phyloP scores from a whole-genome alignment of 92 coral and sea anemone genomes.

The Actinostola sp. region DNA sequence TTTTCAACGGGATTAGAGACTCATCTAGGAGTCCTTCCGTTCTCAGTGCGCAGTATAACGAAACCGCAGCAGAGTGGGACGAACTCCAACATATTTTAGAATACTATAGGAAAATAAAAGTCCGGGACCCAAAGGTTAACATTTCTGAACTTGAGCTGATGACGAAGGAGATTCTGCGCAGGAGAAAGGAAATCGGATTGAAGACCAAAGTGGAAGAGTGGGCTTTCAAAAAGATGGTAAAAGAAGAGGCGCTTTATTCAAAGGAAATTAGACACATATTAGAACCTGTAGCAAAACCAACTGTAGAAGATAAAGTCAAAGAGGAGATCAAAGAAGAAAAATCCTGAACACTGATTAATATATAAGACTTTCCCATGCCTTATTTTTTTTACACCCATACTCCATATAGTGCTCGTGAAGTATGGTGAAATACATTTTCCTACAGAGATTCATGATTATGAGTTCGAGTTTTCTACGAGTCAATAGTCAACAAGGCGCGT shows the following conservation, averaged over 20 bases:
- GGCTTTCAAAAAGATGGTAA: conserved; percentile 29
- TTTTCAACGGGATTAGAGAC: conserved; percentile 29
- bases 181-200: conserved; percentile 40
- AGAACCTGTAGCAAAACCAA: background rate
- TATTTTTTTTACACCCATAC: background rate
- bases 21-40: conserved; percentile 40
- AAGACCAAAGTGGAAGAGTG: conserved; percentile 41
- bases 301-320: background rate
- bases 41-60: conserved; percentile 29
- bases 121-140: conserved; percentile 34
- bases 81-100: conserved; percentile 41
- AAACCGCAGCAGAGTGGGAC: conserved; percentile 49
- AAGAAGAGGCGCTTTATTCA: conserved; percentile 21
- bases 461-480: too few species aligned
- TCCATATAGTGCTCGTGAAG: too few species aligned
- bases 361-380: too few species aligned
- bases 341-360: background rate
- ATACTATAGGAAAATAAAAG: conserved; percentile 40
- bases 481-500: too few species aligned
- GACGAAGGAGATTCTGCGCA: conserved; percentile 38
- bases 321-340: background rate
- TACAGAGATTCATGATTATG: too few species aligned
- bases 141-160: conserved; percentile 46
- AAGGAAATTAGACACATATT: conserved; percentile 12
- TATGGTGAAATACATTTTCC: too few species aligned